Conservation (phyloP, 1,140 invertebrate genomes). For the Drosophila malerkotliana region DNA sequence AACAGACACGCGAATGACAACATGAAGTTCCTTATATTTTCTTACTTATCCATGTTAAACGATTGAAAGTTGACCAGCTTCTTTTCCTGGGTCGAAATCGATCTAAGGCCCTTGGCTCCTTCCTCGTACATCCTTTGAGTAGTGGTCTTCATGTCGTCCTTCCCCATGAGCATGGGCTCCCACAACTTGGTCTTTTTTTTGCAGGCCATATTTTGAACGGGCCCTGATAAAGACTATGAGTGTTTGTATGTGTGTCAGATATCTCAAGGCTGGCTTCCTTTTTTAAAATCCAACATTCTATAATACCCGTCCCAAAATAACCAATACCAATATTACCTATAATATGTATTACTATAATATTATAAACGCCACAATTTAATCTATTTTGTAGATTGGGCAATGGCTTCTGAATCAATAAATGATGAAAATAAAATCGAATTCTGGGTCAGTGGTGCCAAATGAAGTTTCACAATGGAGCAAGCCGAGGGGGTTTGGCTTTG, state of each 20-base stretch:
- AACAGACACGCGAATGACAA: not conserved
- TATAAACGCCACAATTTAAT: constrained; percentile 16
- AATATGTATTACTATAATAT: constrained; percentile 7
- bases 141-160: constrained; percentile 57
- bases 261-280: constrained; percentile 3
- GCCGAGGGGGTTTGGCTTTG: not conserved
- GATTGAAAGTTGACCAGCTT: constrained; percentile 68
- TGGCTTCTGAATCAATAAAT: constrained; percentile 30
- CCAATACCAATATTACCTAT: constrained; percentile 1
- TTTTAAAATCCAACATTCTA: constrained; percentile 1
- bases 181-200: constrained; percentile 52
- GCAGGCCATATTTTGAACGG: constrained; percentile 31
- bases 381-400: no score
- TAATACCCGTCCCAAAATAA: constrained; percentile 48
- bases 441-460: constrained; percentile 34
- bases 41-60: constrained; percentile 71
- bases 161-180: constrained; percentile 27
- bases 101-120: constrained; percentile 36
- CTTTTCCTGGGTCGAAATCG: constrained; percentile 24
- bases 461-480: not conserved
- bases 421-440: constrained; percentile 53
- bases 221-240: not conserved
- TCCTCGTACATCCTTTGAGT: constrained; percentile 64
- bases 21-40: not conserved
- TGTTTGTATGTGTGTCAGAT: constrained; percentile 8